phyloP scores from a whole-genome alignment of 1,140 invertebrate species.

The Hermetia illucens region DNA sequence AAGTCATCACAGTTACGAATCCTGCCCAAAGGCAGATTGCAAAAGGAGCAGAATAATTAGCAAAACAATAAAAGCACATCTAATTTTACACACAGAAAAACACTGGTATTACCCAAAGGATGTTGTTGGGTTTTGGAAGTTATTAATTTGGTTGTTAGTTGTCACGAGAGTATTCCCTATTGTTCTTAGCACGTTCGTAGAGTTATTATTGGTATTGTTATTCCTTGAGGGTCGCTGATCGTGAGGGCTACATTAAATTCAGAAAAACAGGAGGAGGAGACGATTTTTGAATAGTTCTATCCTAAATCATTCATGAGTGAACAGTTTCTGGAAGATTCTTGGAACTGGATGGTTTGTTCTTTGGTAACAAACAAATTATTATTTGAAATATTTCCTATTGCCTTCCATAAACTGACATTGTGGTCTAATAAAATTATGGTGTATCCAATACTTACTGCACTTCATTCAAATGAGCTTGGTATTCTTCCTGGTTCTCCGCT shows the following conservation, averaged over 20 bases:
- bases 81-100: too few species aligned
- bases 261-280: constrained; percentile 2
- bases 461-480: constrained; percentile 60
- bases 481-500: constrained; percentile 61
- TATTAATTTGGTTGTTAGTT: constrained; percentile 27
- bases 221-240: constrained; percentile 21
- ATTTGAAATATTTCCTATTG: constrained; percentile 1
- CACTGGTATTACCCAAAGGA: constrained; percentile 30
- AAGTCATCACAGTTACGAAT: too few species aligned
- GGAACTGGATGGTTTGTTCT: not conserved
- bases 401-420: constrained; percentile 4
- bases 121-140: constrained; percentile 23
- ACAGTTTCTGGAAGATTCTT: constrained; percentile 1
- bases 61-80: too few species aligned
- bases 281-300: not conserved
- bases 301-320: too few species aligned
- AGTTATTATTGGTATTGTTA: constrained; percentile 9
- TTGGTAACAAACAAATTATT: too few species aligned
- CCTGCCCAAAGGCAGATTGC: too few species aligned
- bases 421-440: not conserved
- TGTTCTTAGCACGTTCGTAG: constrained; percentile 26
- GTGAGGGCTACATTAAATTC: constrained; percentile 17
- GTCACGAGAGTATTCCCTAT: constrained; percentile 28
- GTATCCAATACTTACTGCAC: constrained; percentile 38
- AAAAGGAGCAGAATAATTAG: too few species aligned